Evolutionary conservation across 2,797 vertebrate genomes (phyloP).

Genomic region (Sciaenops ocellatus): DNA sequence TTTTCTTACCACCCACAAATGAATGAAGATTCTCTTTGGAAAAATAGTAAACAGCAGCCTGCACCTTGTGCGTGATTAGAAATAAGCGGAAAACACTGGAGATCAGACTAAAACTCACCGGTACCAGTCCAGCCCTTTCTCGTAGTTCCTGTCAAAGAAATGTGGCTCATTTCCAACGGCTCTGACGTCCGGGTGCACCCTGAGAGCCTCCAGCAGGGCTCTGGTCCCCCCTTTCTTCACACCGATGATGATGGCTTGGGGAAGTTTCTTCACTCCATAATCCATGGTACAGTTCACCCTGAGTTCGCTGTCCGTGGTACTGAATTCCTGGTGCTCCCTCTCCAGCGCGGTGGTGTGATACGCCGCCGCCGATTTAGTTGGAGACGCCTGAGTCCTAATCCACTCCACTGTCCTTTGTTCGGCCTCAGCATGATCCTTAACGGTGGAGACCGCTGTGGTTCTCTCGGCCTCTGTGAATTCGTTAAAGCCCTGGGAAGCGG

Average conservation of each 20-base stretch:
- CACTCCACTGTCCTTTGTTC: slow-evolving; percentile 84
- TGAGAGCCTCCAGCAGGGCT: slow-evolving; percentile 94
- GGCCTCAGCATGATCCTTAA: slow-evolving; percentile 64
- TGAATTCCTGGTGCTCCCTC: slow-evolving; percentile 87
- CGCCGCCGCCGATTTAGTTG: slow-evolving; percentile 81
- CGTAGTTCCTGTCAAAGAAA: slow-evolving; percentile 99
- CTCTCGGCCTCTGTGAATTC: slow-evolving; percentile 69
- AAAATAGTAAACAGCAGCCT: not conserved
- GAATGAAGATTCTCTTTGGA: not conserved
- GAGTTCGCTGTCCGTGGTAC: slow-evolving; percentile 91
- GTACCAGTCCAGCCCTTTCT: slow-evolving; percentile 98
- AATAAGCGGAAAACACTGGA: too few species aligned
- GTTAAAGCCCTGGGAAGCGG: slow-evolving; percentile 74
- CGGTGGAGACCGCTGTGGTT: slow-evolving; percentile 61
- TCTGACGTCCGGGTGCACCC: slow-evolving; percentile 96
- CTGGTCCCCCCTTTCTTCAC: slow-evolving; percentile 98
- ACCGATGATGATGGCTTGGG: slow-evolving; percentile 97
- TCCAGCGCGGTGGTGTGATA: slow-evolving; percentile 82
- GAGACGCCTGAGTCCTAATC: slow-evolving; percentile 84
- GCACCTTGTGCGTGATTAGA: too few species aligned
- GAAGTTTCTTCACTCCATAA: slow-evolving; percentile 95
- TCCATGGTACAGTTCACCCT: slow-evolving; percentile 90
- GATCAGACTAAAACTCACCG: slow-evolving; percentile 83
- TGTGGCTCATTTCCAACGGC: slow-evolving; percentile 98
- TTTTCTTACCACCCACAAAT: not conserved